A percentile compares a stretch with the other conserved stretches of the same genome.
Evolutionary conservation across 2,113 vertebrate genomes (phyloP).

Genomic region (Carassius auratus): DNA sequence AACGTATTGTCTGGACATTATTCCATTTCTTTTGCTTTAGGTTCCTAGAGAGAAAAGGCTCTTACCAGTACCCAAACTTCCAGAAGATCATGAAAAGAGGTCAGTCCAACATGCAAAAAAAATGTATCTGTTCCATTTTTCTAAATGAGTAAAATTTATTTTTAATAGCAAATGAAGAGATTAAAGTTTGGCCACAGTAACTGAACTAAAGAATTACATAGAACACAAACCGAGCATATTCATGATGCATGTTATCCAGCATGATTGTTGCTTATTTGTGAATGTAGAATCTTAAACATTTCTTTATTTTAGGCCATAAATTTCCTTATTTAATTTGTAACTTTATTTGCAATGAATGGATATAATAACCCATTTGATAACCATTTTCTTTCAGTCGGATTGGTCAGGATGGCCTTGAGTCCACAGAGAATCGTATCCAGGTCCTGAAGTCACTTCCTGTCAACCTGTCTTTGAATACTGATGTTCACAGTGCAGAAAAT

Average conservation of each 20-base stretch:
- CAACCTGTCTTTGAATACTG: constrained; percentile 89
- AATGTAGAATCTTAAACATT: neutral
- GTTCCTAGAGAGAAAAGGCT: constrained; percentile 96
- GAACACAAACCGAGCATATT: neutral
- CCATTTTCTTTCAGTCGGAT: constrained; percentile 48
- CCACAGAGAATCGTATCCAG: constrained; percentile 87
- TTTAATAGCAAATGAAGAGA: neutral
- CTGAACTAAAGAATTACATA: neutral
- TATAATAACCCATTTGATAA: neutral
- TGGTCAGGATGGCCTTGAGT: constrained; percentile 77
- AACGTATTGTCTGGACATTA: neutral
- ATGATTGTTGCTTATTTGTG: neutral
- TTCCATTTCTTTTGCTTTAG: constrained; percentile 71
- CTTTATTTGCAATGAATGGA: neutral
- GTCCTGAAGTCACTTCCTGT: constrained; percentile 91
- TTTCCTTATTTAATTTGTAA: neutral
- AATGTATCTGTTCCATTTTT: neutral
- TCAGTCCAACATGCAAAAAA: constrained; percentile 63
- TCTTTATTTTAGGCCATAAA: neutral
- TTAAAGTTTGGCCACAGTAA: neutral
- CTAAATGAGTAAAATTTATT: too few relatives aligned
- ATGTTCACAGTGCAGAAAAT: constrained; percentile 75
- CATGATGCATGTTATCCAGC: neutral
- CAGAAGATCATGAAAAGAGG: constrained; percentile 96
- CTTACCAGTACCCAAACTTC: constrained; percentile 85